These are phyloP conservation scores for Zaprionus inermis DNA, from an alignment of 1,140 invertebrate species.

Conservation along the genomic window DNA sequence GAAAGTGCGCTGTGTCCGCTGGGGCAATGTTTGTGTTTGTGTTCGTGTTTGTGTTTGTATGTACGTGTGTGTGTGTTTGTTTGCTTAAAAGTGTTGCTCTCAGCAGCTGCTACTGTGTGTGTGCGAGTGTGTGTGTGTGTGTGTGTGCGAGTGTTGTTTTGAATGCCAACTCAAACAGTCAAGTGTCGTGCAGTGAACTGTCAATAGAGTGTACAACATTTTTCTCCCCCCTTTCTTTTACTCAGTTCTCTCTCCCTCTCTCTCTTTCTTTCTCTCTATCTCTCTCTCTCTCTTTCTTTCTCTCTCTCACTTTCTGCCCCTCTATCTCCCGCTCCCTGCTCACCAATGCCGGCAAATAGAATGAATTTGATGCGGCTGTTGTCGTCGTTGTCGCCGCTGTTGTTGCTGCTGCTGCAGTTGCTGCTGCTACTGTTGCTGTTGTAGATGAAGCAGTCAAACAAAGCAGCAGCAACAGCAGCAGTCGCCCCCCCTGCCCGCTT, in stretches of 20 bases:
- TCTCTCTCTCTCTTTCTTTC: neutral
- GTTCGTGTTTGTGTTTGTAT: slow-evolving; percentile 16
- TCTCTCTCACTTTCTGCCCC: neutral
- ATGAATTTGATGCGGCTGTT: slow-evolving; percentile 34
- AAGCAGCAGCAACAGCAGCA: slow-evolving; percentile 18
- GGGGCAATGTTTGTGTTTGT: slow-evolving; percentile 37
- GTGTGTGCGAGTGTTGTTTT: slow-evolving; percentile 58
- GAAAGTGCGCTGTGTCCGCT: slow-evolving; percentile 37
- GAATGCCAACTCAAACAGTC: slow-evolving; percentile 82
- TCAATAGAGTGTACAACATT: slow-evolving; percentile 79
- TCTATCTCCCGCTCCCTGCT: slow-evolving; percentile 18
- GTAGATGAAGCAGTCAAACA: slow-evolving; percentile 66
- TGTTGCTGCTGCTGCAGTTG: slow-evolving; percentile 20
- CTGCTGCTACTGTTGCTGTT: slow-evolving; percentile 19
- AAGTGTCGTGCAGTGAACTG: slow-evolving; percentile 82
- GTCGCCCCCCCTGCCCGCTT: neutral
- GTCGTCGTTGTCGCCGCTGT: slow-evolving; percentile 11
- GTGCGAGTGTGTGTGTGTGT: slow-evolving; percentile 38
- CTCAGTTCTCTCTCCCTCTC: neutral
- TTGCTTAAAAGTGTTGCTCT: slow-evolving; percentile 46
- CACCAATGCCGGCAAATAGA: slow-evolving; percentile 62
- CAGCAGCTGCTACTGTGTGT: slow-evolving; percentile 26
- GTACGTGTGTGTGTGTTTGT: slow-evolving; percentile 28
- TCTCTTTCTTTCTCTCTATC: neutral
- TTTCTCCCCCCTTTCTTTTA: slow-evolving; percentile 37